phyloP scores from a whole-genome alignment of 2,888 invertebrate genomes.

The Cartodere bifasciata region DNA sequence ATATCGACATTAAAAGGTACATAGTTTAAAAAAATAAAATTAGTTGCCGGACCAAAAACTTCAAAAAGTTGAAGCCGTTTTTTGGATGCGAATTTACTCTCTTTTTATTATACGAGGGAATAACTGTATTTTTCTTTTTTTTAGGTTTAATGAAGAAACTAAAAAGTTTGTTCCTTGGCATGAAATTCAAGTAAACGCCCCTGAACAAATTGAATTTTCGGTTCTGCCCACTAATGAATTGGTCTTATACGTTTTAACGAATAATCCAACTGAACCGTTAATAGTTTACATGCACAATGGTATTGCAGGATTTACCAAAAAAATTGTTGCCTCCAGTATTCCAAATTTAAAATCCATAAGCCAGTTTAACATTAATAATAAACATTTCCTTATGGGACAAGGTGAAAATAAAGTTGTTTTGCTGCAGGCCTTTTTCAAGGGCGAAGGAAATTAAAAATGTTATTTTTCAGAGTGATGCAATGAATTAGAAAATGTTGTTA shows the following conservation, averaged over 20 bases:
- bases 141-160: slow-evolving; percentile 20
- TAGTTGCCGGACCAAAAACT: too few species aligned
- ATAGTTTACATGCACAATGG: slow-evolving; percentile 35
- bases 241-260: slow-evolving; percentile 32
- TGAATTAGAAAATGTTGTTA: background rate
- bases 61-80: too few species aligned
- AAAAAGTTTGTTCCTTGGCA: slow-evolving; percentile 29
- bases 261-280: slow-evolving; percentile 30
- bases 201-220: slow-evolving; percentile 30
- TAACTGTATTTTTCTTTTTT: slow-evolving; percentile 11
- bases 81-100: too few species aligned
- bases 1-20: slow-evolving; percentile 27
- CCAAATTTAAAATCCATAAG: slow-evolving; percentile 16
- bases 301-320: slow-evolving; percentile 30
- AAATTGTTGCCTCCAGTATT: slow-evolving; percentile 20
- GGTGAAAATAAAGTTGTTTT: slow-evolving; percentile 21
- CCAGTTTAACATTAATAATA: slow-evolving; percentile 20
- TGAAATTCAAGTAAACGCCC: slow-evolving; percentile 28
- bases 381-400: slow-evolving; percentile 25
- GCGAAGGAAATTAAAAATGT: slow-evolving; percentile 12
- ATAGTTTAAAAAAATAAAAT: slow-evolving; percentile 7
- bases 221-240: slow-evolving; percentile 34
- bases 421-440: slow-evolving; percentile 27
- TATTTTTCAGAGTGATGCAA: background rate
- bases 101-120: background rate